phyloP scores from a whole-genome alignment of 1,140 invertebrate species.

The Portunus trituberculatus region DNA sequence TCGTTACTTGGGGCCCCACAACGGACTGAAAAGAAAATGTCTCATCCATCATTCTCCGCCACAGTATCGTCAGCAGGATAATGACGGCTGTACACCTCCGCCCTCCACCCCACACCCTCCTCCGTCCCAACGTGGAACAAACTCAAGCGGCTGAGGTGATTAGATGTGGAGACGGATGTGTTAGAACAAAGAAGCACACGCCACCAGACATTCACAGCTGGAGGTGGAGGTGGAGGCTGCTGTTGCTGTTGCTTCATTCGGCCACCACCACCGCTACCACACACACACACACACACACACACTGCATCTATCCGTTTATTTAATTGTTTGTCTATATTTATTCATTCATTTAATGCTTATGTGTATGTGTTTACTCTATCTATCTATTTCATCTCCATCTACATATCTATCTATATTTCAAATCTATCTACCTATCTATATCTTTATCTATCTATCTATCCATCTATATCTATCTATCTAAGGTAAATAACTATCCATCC shows the following conservation, averaged over 20 bases:
- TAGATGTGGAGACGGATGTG: conserved; percentile 9
- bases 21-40: conserved; percentile 72
- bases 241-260: background rate
- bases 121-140: background rate
- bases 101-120: background rate
- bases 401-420: background rate
- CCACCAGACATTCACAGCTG: background rate
- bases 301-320: background rate
- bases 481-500: too few species aligned
- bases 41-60: conserved; percentile 64
- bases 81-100: conserved; percentile 39
- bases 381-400: background rate
- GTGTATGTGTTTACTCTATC: background rate
- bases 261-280: background rate
- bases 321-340: background rate
- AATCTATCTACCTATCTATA: background rate
- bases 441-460: background rate
- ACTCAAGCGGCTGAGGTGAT: conserved; percentile 10
- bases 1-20: conserved; percentile 73
- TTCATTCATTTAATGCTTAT: background rate
- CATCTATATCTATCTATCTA: background rate
- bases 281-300: conserved; percentile 39
- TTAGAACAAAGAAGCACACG: conserved; percentile 1
- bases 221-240: background rate
- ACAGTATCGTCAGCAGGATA: conserved; percentile 66